Percentiles rank a stretch among this genome's conserved stretches.
phyloP scores from a whole-genome alignment of 2,888 invertebrate species.

The Acleris laterana region DNA sequence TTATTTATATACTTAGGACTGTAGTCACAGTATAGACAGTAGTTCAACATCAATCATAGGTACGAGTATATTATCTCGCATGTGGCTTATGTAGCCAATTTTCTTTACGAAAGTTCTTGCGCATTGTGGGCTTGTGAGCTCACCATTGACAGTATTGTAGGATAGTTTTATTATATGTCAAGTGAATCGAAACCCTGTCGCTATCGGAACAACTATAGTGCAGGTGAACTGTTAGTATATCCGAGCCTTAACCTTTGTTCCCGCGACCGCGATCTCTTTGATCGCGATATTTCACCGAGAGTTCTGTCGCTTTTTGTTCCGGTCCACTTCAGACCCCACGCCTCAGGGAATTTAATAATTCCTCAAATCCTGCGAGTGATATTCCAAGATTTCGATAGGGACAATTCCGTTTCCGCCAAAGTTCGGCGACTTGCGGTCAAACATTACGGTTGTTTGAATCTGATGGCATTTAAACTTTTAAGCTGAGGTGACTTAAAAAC shows the following conservation, averaged over 20 bases:
- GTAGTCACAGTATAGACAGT: too few species aligned
- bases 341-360: slow-evolving; percentile 60
- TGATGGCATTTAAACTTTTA: slow-evolving; percentile 33
- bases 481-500: slow-evolving; percentile 28
- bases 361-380: slow-evolving; percentile 60
- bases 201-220: too few species aligned
- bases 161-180: too few species aligned
- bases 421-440: slow-evolving; percentile 44
- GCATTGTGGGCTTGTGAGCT: too few species aligned
- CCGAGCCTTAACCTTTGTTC: slow-evolving; percentile 47
- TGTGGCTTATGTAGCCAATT: too few species aligned
- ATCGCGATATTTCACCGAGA: slow-evolving; percentile 60
- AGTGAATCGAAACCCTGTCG: too few species aligned
- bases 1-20: too few species aligned
- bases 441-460: slow-evolving; percentile 33
- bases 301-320: slow-evolving; percentile 56
- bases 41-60: too few species aligned
- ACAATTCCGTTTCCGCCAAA: slow-evolving; percentile 45
- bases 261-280: slow-evolving; percentile 53
- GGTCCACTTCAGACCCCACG: slow-evolving; percentile 54
- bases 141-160: too few species aligned
- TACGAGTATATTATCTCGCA: too few species aligned
- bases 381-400: slow-evolving; percentile 53
- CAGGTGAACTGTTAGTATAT: too few species aligned
- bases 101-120: too few species aligned